Percentiles rank a stretch among this genome's conserved stretches.
These are phyloP conservation scores for Drosophila putrida DNA, from an alignment of 2,888 invertebrate genomes.

Conservation along the genomic window DNA sequence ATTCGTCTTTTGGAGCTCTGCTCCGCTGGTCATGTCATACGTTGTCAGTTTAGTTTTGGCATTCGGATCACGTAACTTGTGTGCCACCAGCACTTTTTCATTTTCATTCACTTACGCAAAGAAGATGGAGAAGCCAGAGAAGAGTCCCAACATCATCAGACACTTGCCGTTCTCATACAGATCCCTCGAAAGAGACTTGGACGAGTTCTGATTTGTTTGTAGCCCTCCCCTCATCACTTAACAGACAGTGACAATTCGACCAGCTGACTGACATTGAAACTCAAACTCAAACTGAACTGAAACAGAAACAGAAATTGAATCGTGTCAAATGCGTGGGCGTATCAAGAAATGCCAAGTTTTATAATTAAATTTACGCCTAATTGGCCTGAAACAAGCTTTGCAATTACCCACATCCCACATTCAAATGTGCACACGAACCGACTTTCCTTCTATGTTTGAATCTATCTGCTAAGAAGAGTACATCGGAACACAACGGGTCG, in stretches of 20 bases:
- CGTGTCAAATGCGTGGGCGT: slow-evolving; percentile 41
- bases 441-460: neutral
- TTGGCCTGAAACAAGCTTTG: slow-evolving; percentile 63
- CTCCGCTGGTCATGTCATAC: slow-evolving; percentile 41
- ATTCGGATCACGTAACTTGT: slow-evolving; percentile 73
- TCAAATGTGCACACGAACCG: slow-evolving; percentile 13
- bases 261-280: slow-evolving; percentile 62
- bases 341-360: slow-evolving; percentile 31
- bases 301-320: slow-evolving; percentile 30
- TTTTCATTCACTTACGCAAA: slow-evolving; percentile 78
- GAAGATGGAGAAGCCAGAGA: slow-evolving; percentile 1
- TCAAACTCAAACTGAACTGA: neutral
- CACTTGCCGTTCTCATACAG: neutral
- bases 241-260: slow-evolving; percentile 39
- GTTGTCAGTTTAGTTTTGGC: slow-evolving; percentile 35
- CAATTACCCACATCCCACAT: slow-evolving; percentile 52
- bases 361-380: slow-evolving; percentile 75
- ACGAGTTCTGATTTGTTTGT: slow-evolving; percentile 38
- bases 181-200: slow-evolving; percentile 2
- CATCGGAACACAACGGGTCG: slow-evolving; percentile 5
- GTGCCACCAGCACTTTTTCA: slow-evolving; percentile 76
- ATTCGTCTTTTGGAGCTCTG: slow-evolving; percentile 19
- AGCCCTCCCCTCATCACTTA: slow-evolving; percentile 45
- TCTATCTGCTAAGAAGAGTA: slow-evolving; percentile 3
- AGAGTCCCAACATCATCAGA: slow-evolving; percentile 21